Percentiles rank a stretch among this genome's conserved stretches.
phyloP scores from a whole-genome alignment of 2,888 invertebrate species.

The Diaperis boleti region DNA sequence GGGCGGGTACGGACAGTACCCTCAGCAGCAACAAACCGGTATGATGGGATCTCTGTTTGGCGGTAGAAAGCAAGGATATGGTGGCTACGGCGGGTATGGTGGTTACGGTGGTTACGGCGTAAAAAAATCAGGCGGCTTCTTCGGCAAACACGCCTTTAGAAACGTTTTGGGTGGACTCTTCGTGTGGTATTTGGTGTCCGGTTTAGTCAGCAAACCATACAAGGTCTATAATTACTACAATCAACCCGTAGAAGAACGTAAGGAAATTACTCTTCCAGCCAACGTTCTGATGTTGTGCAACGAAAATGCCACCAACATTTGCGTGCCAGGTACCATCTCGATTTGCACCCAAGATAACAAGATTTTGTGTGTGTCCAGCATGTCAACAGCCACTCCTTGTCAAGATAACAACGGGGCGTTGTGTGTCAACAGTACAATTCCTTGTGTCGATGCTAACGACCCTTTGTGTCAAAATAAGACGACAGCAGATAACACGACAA shows the following conservation, averaged over 20 bases:
- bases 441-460: slow-evolving; percentile 53
- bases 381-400: slow-evolving; percentile 56
- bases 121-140: slow-evolving; percentile 54
- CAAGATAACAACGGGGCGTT: slow-evolving; percentile 51
- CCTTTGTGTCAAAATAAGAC: slow-evolving; percentile 55
- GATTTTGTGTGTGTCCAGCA: slow-evolving; percentile 59
- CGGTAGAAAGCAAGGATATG: slow-evolving; percentile 35
- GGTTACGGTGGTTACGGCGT: slow-evolving; percentile 47
- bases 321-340: slow-evolving; percentile 57
- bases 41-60: slow-evolving; percentile 18
- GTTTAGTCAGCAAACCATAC: slow-evolving; percentile 55
- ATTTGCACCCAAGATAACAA: slow-evolving; percentile 60
- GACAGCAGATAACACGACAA: slow-evolving; percentile 48
- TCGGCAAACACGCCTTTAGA: slow-evolving; percentile 56
- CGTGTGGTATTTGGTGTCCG: slow-evolving; percentile 58
- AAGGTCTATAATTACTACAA: slow-evolving; percentile 62
- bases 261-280: slow-evolving; percentile 59
- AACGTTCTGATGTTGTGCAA: slow-evolving; percentile 59
- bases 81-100: slow-evolving; percentile 45
- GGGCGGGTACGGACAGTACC: slow-evolving; percentile 18
- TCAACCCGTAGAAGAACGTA: slow-evolving; percentile 54
- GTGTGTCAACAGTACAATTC: slow-evolving; percentile 56
- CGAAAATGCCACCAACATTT: slow-evolving; percentile 58
- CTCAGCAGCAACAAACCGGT: slow-evolving; percentile 1
- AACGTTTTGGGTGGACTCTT: slow-evolving; percentile 60